Conservation (phyloP, 2,888 invertebrate species). For the Notodonta ziczac region DNA sequence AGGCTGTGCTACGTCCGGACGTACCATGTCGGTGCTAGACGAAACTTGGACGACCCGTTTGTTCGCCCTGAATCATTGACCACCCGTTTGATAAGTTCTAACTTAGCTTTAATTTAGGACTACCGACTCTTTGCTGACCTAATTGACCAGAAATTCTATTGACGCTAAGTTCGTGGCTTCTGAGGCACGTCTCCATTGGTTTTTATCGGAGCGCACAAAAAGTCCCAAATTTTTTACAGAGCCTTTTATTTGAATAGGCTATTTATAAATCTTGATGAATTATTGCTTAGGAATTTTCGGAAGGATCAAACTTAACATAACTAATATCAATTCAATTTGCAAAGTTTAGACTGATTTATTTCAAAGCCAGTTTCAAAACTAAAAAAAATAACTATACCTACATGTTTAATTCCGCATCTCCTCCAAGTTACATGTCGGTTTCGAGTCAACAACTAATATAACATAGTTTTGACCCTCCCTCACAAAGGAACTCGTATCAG, state of each 20-base stretch:
- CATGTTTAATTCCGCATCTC: background rate
- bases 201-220: conserved; percentile 11
- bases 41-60: conserved; percentile 59
- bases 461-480: conserved; percentile 22
- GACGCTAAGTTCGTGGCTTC: conserved; percentile 2
- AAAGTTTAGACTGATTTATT: background rate
- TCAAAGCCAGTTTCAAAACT: background rate
- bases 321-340: background rate
- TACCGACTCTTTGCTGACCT: conserved; percentile 18
- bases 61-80: conserved; percentile 54
- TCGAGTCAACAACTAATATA: conserved; percentile 3
- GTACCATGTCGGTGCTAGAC: conserved; percentile 64
- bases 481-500: conserved; percentile 25
- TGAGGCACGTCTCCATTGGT: background rate
- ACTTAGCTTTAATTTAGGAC: conserved; percentile 15
- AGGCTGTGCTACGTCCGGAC: conserved; percentile 64
- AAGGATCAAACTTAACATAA: background rate
- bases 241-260: background rate
- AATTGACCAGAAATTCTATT: conserved; percentile 21
- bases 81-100: conserved; percentile 27
- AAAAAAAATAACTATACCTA: too few species aligned
- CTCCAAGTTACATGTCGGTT: background rate
- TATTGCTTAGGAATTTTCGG: background rate
- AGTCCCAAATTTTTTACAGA: conserved; percentile 7
- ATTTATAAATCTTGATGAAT: background rate